Base-by-base conservation (phyloP, 2,888 invertebrate species). In the Cheilosia urbana region DNA sequence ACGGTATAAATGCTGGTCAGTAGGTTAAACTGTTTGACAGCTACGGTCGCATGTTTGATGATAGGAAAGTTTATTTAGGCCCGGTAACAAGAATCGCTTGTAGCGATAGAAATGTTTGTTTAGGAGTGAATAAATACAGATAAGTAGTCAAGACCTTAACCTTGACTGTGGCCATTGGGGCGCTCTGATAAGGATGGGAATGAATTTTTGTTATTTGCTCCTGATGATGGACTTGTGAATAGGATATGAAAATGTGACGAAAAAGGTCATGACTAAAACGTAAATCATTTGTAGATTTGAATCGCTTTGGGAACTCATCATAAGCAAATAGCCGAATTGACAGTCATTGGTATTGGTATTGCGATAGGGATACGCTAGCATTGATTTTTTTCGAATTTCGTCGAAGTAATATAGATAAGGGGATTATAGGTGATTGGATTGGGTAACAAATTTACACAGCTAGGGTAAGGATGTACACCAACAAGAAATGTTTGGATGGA, bases 21-120 rank as follows among this genome's bases (percentile, higher is more conserved):
- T 85, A 85, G 81, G 85, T 79, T 81, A 85, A 68, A 71, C 49
- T 57, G 65, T 27, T 34, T 69, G 51, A 49, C 37, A 75, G 60
- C 65, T 62, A 66, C 42, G 45, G 34, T 75, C 57, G 13, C n/a
- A 60, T 24, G 42, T 60, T 19, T 15, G 42, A 55, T 81, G 55
- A 63, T 62, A 68, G 7, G 15, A 40, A 63, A 15, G 63, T 82
- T 77, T 82, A 45, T 82, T 82, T 82, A 82, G 82, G 71, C 65
- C 5, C 21, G 19, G 37, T 57, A 76, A 30, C 30, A 30, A n/a
- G 4, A 57, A 57, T 62, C 62, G 45, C 24, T 62, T 51, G 40
- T 9, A 27, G 19, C 27, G 51, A 58, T 65, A 55, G 15, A 40
- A 71, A 37, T 77, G 71, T 78, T 83, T 83, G 60, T 15, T 72